phyloP scores from a whole-genome alignment of 2,113 vertebrate species.

The Lamprologus sp. region DNA sequence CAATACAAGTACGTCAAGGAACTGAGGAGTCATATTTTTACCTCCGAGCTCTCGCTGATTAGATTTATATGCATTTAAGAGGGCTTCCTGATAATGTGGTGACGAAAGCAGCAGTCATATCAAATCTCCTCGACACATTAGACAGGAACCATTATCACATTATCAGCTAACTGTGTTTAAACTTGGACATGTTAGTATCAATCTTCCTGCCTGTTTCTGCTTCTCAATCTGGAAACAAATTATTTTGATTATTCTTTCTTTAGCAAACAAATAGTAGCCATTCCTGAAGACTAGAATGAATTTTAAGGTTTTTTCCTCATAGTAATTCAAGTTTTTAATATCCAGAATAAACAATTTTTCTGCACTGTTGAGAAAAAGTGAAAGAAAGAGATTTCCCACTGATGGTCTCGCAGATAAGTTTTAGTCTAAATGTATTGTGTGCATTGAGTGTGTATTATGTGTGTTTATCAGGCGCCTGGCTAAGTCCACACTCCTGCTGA shows the following conservation, averaged over 20 bases:
- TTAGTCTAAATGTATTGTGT: not conserved
- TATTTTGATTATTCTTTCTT: not conserved
- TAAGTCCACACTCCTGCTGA: slow-evolving; percentile 89
- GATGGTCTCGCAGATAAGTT: not conserved
- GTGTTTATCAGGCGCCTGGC: slow-evolving; percentile 78
- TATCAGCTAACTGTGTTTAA: not conserved
- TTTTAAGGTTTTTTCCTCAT: not conserved
- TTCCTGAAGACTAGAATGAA: not conserved
- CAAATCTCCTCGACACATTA: not conserved
- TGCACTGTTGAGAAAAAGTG: not conserved
- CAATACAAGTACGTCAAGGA: slow-evolving; percentile 55
- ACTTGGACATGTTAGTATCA: not conserved
- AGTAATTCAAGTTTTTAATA: rapidly evolving
- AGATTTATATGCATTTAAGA: not conserved
- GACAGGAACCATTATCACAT: not conserved
- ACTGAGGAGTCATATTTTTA: not conserved
- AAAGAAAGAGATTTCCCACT: not conserved
- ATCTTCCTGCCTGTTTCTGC: not conserved
- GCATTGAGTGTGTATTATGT: not conserved
- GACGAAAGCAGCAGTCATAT: not conserved
- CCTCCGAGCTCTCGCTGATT: not conserved
- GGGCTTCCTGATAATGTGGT: not conserved
- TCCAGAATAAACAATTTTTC: not conserved
- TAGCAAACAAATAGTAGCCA: rapidly evolving
- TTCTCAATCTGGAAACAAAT: not conserved